These are phyloP conservation scores for Panopea generosa DNA, from an alignment of 2,888 invertebrate species.

Conservation along the genomic window DNA sequence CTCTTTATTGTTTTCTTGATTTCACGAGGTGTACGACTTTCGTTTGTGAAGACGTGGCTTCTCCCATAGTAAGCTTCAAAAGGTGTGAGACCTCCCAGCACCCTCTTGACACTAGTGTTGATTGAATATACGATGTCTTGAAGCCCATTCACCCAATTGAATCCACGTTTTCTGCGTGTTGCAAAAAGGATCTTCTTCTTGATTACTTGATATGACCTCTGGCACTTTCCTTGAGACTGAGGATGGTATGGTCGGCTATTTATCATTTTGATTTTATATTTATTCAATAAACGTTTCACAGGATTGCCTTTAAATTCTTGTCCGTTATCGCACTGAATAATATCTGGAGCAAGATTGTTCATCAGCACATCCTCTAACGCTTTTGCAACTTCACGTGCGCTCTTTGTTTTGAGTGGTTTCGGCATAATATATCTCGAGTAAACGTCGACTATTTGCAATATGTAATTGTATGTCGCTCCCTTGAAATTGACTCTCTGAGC, in stretches of 20 bases:
- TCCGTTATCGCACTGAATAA: constrained; percentile 23
- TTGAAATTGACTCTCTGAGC: constrained; percentile 1
- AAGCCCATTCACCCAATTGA: constrained; percentile 17
- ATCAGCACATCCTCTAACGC: constrained; percentile 14
- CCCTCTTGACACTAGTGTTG: constrained; percentile 8
- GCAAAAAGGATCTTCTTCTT: constrained; percentile 12
- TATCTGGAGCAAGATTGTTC: constrained; percentile 3
- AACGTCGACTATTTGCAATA: constrained; percentile 7
- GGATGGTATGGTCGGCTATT: constrained; percentile 25
- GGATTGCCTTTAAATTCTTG: constrained; percentile 13
- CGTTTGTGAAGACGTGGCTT: too few species aligned
- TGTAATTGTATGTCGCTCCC: constrained; percentile 6
- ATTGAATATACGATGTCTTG: not conserved
- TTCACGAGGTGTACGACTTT: too few species aligned
- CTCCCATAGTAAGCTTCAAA: constrained; percentile 14
- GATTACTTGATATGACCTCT: constrained; percentile 14
- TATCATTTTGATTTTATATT: constrained; percentile 10
- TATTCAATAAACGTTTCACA: constrained; percentile 1
- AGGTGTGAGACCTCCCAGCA: constrained; percentile 8
- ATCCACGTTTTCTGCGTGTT: not conserved
- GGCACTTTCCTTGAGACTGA: constrained; percentile 22
- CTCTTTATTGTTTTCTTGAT: too few species aligned
- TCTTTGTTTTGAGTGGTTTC: constrained; percentile 14
- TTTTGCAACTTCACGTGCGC: not conserved
- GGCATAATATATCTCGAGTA: constrained; percentile 28